Base-by-base conservation (phyloP, 35 echinoderm and acorn worm genomes). In the Apostichopus japonicus region DNA sequence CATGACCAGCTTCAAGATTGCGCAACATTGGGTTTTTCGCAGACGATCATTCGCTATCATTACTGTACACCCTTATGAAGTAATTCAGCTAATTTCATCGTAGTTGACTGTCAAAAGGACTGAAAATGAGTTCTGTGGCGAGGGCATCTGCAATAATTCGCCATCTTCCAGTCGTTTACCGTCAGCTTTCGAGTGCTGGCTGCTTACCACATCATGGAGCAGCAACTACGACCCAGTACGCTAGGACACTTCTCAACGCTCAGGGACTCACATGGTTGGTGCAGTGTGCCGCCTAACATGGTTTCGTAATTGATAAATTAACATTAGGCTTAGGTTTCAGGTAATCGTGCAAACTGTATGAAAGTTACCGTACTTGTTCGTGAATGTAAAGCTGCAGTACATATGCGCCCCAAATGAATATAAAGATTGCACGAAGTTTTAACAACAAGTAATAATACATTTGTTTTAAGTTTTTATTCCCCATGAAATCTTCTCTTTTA, bases 51-150 rank as follows among this genome's bases (percentile, higher is more conserved):
- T 67, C 11, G 11, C 63, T 67, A 67, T 53, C 11, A 83, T 19
- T 55, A n/a, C 79, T 24, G 79, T 83, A n/a, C 79, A 83, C 79
- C 79, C 79, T 55, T 17, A 54, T 83, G 6, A 54, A 8, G 44
- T 55, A 83, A 19, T 33, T 54, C 5, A 44, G 33, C 33, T 44
- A 44, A 44, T 83, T 44, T 19, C 11, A 54, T 16, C 51, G 5
- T 14, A 83, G 54, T 33, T 55, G 11, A 19, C 19, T 9, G 63
- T 67, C 63, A 67, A 19, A 16, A 16, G 79, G 17, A 55, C 52
- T 83, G 63, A 83, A 83, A 83, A 83, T 83, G 79, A 83, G 79
- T 55, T 83, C 79, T 83, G 79, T 83, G 52, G 79, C 79, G 27
- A 44, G 79, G 54, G 79, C 79, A 17, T 83, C 52, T 6, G n/a